Base-by-base conservation (phyloP, 2,888 invertebrate genomes). In the Drosophila siamana region DNA sequence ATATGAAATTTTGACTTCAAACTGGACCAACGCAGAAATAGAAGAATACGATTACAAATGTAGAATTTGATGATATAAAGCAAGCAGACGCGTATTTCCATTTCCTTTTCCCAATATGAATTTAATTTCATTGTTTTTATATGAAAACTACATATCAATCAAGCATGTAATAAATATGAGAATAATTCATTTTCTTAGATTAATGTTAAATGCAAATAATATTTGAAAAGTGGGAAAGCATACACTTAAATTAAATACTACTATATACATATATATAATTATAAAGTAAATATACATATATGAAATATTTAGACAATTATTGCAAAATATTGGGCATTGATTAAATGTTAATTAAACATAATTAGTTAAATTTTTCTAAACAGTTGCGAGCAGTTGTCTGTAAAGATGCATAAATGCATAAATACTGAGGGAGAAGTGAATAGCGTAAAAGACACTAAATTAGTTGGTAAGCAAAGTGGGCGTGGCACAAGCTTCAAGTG, bases 361-460 rank as follows among this genome's bases (percentile, higher is more conserved):
- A 38, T 62, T 77, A 77, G 68, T 78, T 73, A 6, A 61, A 67
- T 55, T 60, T 66, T 65, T 16, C 13, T 33, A 38, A 44, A 16
- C 47, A 57, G 59, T 50, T 59, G 51, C 26, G 13, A 62, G 62
- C 57, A 74, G 51, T 56, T 52, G 59, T 59, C 13, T 38, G 13
- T 38, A 15, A 65, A 63, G 43, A 19, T 19, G 19, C 19, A 19
- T 19, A 59, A 47, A 13, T 55, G 56, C 52, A 50, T 52, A 28
- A 43, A 51, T 36, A 60, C 71, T 78, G 57, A 54, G 56, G 11
- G 50, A n/a, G 51, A 70, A 41, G 44, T 69, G 61, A 72, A 80
- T 86, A 83, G 88, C 88, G 88, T 88, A 88, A 85, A 69, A 72
- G 68, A 74, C 77, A 88, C 88, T 88, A 88, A 88, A 88, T 88